A percentile compares a stretch with the other conserved stretches of the same genome.
These are phyloP conservation scores for Hypsibius dujardini DNA, from an alignment of 1,140 invertebrate genomes.

Conservation along the genomic window DNA sequence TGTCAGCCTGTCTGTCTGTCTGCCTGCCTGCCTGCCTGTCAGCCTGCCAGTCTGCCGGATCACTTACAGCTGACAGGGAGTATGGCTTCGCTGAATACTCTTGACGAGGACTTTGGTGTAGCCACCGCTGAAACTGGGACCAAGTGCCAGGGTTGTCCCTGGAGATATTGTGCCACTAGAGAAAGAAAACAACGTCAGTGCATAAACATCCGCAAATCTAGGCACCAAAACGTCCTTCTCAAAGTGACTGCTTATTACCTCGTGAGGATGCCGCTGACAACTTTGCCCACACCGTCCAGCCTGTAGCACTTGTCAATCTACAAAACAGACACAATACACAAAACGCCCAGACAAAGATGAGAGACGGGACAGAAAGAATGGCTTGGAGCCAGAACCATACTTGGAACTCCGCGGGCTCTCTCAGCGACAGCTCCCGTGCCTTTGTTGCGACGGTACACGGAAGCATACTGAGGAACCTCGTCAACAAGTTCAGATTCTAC, in stretches of 20 bases:
- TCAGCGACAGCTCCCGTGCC: conserved; percentile 51
- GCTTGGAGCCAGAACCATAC: conserved; percentile 24
- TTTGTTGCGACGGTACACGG: conserved; percentile 48
- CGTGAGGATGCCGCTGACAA: conserved; percentile 62
- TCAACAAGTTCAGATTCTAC: conserved; percentile 47
- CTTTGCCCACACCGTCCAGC: conserved; percentile 47
- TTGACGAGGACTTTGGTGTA: conserved; percentile 38
- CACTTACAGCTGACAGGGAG: conserved; percentile 20
- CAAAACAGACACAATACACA: conserved; percentile 39
- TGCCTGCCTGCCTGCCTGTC: too few species aligned
- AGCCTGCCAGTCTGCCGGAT: neutral
- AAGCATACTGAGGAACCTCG: conserved; percentile 54
- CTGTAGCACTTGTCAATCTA: conserved; percentile 81
- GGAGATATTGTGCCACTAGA: conserved; percentile 54
- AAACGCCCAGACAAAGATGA: conserved; percentile 19
- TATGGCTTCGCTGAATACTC: conserved; percentile 14
- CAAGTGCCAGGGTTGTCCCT: conserved; percentile 58
- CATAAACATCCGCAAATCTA: conserved; percentile 24
- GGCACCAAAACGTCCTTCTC: conserved; percentile 34
- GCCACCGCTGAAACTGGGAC: conserved; percentile 64
- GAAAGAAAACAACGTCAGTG: conserved; percentile 27
- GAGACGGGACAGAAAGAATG: too few species aligned
- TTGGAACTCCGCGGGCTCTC: conserved; percentile 37
- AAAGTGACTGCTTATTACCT: conserved; percentile 56
- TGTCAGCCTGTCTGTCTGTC: too few species aligned